Evolutionary conservation across 2,888 invertebrate genomes (phyloP).

Genomic region (Saturnia pavonia): DNA sequence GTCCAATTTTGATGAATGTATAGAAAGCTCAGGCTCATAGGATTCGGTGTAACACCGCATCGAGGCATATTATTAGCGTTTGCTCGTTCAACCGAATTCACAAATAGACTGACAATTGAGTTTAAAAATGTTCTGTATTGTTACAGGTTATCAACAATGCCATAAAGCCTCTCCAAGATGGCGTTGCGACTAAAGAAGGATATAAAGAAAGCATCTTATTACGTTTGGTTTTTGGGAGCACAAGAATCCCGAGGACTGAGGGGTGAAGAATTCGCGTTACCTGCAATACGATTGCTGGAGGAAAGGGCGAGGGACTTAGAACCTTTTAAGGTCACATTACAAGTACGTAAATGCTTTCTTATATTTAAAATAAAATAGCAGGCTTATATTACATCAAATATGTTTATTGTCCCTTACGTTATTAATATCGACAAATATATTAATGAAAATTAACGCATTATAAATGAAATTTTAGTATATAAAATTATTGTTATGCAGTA

Average conservation of each 20-base stretch:
- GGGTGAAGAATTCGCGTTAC: slow-evolving; percentile 92
- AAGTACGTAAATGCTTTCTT: slow-evolving; percentile 71
- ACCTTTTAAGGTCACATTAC: slow-evolving; percentile 94
- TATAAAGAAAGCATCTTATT: slow-evolving; percentile 94
- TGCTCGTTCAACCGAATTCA: not conserved
- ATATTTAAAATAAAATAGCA: not conserved
- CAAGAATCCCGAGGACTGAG: slow-evolving; percentile 95
- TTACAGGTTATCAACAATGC: slow-evolving; percentile 67
- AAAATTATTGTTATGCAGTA: no score
- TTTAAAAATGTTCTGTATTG: slow-evolving; percentile 31
- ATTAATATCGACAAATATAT: no score
- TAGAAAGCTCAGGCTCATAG: no score
- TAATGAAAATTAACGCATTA: no score
- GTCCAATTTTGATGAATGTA: no score
- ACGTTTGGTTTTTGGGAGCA: slow-evolving; percentile 97
- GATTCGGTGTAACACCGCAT: no score
- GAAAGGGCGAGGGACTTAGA: slow-evolving; percentile 92
- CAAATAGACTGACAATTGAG: no score
- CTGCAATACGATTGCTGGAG: slow-evolving; percentile 91
- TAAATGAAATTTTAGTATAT: no score
- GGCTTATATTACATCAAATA: not conserved
- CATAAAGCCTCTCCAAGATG: slow-evolving; percentile 81
- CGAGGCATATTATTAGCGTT: not conserved
- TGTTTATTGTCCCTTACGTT: not conserved
- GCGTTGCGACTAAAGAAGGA: slow-evolving; percentile 91